phyloP scores from a whole-genome alignment of 2,113 vertebrate genomes.

The Passerina amoena region DNA sequence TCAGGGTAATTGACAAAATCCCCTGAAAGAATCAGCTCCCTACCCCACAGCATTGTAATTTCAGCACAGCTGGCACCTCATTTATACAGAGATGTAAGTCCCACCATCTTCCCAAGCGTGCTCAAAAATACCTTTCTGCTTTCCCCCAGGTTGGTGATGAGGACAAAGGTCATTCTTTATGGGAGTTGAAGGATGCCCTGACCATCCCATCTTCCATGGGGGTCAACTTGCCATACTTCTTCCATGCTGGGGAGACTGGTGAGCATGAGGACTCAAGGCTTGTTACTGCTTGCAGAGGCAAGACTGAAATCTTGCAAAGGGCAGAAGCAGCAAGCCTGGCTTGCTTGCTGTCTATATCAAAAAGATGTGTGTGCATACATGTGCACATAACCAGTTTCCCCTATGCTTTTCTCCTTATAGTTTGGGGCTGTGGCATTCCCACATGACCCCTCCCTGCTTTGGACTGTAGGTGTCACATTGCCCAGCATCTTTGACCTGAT shows the following conservation, averaged over 20 bases:
- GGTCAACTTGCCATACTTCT: slow-evolving; percentile 83
- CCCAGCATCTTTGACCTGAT: neutral
- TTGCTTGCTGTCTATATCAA: neutral
- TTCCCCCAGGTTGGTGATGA: slow-evolving; percentile 85
- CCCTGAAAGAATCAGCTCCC: neutral
- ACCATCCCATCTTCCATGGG: slow-evolving; percentile 74
- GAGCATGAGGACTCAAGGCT: slow-evolving; percentile 20
- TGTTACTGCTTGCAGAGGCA: neutral
- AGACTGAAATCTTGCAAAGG: neutral
- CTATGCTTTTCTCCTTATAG: accelerated
- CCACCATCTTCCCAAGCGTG: neutral
- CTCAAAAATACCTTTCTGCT: neutral
- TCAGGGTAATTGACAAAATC: neutral
- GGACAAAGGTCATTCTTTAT: slow-evolving; percentile 83
- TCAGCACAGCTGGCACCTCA: neutral
- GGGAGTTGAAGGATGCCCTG: slow-evolving; percentile 82
- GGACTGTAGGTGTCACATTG: neutral
- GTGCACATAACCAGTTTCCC: neutral
- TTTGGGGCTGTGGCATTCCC: neutral
- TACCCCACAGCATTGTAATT: neutral
- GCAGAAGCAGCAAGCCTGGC: neutral
- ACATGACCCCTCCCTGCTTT: neutral
- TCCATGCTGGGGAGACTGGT: slow-evolving; percentile 93
- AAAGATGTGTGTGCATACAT: neutral
- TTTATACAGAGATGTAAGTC: neutral